Percentiles rank a stretch among this genome's conserved stretches.
phyloP scores from a whole-genome alignment of 2,113 vertebrate genomes.

The Philantomba maxwellii region DNA sequence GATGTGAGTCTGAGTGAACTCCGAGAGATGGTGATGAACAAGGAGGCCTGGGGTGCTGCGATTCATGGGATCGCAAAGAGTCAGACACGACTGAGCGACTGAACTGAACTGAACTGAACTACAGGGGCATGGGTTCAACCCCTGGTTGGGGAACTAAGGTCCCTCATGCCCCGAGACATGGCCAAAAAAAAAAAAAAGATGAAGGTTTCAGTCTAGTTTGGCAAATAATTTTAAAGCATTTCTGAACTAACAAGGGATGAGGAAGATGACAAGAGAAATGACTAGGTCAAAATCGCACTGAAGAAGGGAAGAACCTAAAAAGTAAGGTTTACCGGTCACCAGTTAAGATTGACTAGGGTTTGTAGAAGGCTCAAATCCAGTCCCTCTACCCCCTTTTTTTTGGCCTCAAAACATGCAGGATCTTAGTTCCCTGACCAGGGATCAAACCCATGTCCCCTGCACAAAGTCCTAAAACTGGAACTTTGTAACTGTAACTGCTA shows the following conservation, averaged over 20 bases:
- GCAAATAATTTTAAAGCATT: slow-evolving; percentile 21
- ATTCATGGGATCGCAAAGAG: no score
- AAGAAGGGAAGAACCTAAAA: neutral
- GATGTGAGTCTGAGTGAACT: no score
- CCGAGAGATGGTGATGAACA: no score
- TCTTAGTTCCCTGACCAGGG: neutral
- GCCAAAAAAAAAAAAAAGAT: neutral
- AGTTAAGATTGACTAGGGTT: neutral
- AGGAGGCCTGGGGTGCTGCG: no score
- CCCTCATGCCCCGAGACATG: neutral
- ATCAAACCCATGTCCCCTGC: neutral
- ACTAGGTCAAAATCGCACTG: neutral
- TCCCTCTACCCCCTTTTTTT: neutral
- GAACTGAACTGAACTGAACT: neutral
- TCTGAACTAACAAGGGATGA: neutral
- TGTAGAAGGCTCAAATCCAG: neutral
- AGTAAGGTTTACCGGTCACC: neutral
- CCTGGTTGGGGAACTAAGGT: neutral
- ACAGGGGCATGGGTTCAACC: neutral
- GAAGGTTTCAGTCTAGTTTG: neutral
- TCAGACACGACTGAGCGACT: no score
- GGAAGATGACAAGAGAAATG: neutral
- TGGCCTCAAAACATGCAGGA: neutral
- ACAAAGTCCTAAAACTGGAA: neutral
- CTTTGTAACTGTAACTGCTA: neutral